phyloP scores from a whole-genome alignment of 1,140 invertebrate genomes.

The Aporrectodea caliginosa region DNA sequence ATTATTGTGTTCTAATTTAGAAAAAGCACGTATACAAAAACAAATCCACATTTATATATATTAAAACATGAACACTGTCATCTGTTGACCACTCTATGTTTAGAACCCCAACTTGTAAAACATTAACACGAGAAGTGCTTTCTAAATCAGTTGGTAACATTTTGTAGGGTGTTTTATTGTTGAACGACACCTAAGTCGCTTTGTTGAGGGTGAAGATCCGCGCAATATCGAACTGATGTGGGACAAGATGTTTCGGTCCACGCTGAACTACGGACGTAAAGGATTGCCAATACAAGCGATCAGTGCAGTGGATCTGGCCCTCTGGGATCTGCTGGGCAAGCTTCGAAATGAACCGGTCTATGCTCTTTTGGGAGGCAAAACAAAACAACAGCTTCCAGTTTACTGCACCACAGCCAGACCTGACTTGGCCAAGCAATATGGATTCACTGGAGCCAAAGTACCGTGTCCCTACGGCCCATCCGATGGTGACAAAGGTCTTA shows the following conservation, averaged over 20 bases:
- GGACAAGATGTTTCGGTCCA: constrained; percentile 50
- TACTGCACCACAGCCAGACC: constrained; percentile 47
- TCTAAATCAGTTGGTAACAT: neutral
- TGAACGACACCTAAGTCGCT: constrained; percentile 48
- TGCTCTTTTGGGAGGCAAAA: constrained; percentile 47
- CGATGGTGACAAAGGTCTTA: constrained; percentile 45
- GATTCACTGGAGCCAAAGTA: constrained; percentile 47
- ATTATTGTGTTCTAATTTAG: no score
- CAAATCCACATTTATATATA: no score
- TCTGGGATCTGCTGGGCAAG: constrained; percentile 49
- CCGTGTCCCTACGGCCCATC: constrained; percentile 47
- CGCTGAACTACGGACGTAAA: constrained; percentile 49
- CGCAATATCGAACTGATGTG: constrained; percentile 48
- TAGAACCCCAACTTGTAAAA: no score
- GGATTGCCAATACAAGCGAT: constrained; percentile 48
- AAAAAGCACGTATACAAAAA: no score
- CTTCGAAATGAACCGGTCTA: constrained; percentile 46
- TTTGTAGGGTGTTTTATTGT: constrained; percentile 43
- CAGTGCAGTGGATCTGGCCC: constrained; percentile 46
- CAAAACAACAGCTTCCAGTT: constrained; percentile 46
- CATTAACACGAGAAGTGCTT: no score
- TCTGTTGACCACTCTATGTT: no score
- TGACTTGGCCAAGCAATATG: constrained; percentile 45
- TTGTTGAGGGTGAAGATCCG: constrained; percentile 50
- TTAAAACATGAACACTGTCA: no score